Evolutionary conservation across 2,113 vertebrate species (phyloP).

Genomic region (Engystomops pustulosus): DNA sequence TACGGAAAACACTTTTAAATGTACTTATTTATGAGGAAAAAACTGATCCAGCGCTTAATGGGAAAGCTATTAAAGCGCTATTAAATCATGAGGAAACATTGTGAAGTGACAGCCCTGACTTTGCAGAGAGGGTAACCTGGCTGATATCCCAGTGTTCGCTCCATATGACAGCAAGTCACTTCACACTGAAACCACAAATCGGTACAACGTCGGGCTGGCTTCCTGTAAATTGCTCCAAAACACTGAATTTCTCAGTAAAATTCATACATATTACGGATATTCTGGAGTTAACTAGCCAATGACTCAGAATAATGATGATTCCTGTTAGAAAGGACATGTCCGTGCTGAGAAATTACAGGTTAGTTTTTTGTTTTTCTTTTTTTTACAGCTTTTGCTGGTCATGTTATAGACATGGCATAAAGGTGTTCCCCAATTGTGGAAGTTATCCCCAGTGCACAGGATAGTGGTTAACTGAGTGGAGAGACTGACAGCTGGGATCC

Average conservation of each 20-base stretch:
- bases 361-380: no score
- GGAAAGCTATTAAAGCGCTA: constrained; percentile 56
- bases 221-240: constrained; percentile 20
- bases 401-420: no score
- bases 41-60: constrained; percentile 52
- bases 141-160: constrained; percentile 44
- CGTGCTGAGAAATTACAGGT: neutral
- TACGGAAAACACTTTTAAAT: constrained; percentile 53
- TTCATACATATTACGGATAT: neutral
- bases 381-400: no score
- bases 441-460: no score
- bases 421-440: no score
- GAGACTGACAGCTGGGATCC: no score
- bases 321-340: neutral
- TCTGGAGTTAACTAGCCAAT: neutral
- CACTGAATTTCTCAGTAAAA: no score
- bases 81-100: constrained; percentile 50
- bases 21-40: constrained; percentile 55
- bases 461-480: no score
- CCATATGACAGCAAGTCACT: constrained; percentile 16
- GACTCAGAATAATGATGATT: neutral
- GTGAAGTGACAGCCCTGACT: constrained; percentile 51
- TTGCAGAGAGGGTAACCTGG: constrained; percentile 46
- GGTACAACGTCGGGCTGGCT: neutral
- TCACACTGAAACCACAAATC: constrained; percentile 6